These are phyloP conservation scores for Pomatorhinus ruficollis DNA, from an alignment of 2,113 vertebrate genomes.

Conservation along the genomic window DNA sequence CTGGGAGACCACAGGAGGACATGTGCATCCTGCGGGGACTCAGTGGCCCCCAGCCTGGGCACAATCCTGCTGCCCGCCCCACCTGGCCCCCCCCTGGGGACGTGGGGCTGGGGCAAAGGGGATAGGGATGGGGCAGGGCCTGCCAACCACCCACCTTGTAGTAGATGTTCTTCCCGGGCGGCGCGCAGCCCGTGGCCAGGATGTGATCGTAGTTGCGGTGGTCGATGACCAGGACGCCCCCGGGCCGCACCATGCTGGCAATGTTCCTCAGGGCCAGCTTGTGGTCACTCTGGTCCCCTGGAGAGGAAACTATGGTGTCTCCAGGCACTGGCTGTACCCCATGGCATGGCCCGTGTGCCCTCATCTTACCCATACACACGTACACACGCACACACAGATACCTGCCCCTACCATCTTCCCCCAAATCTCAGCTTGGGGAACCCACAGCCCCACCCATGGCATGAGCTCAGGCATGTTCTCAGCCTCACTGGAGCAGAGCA, in stretches of 20 bases:
- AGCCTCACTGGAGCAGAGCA: background rate
- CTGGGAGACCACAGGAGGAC: constrained; percentile 58
- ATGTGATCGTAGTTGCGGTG: constrained; percentile 98
- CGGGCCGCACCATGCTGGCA: constrained; percentile 89
- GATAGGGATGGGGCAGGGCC: background rate
- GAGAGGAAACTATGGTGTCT: background rate
- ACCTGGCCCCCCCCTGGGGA: accelerated
- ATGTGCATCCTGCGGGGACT: accelerated
- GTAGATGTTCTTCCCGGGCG: constrained; percentile 96
- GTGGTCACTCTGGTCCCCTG: constrained; percentile 96
- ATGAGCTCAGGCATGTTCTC: background rate
- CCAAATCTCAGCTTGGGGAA: background rate
- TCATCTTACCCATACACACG: background rate
- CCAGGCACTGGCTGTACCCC: background rate
- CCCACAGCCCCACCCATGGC: background rate
- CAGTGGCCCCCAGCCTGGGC: background rate
- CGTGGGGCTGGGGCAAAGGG: background rate
- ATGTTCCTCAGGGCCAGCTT: constrained; percentile 92
- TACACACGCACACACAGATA: background rate
- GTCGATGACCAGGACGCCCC: constrained; percentile 92
- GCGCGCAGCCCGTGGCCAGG: constrained; percentile 87
- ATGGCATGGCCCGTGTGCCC: background rate
- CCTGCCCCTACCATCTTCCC: background rate
- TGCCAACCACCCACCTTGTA: constrained; percentile 83
- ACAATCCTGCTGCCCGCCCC: background rate